Conservation (phyloP, 2,888 invertebrate genomes). For the Rhingia campestris region DNA sequence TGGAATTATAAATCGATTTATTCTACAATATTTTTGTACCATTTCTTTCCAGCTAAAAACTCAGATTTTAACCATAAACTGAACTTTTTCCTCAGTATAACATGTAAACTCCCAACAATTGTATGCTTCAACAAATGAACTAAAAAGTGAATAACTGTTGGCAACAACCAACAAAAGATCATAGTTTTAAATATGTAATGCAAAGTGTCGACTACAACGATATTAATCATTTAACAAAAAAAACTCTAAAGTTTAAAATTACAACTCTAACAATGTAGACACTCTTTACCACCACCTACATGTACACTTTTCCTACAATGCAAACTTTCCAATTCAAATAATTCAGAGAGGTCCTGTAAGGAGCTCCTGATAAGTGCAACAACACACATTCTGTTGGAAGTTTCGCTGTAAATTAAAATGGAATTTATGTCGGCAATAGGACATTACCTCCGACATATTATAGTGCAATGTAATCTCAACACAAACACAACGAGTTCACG, state of each 20-base stretch:
- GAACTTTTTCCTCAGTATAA: no score
- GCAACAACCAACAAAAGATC: no score
- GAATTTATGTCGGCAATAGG: slow-evolving; percentile 6
- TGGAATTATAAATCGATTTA: no score
- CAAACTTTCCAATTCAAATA: background rate
- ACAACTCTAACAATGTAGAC: background rate
- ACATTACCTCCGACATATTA: background rate
- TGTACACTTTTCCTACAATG: background rate
- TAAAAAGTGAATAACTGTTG: no score
- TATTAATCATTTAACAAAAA: background rate
- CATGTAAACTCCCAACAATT: no score
- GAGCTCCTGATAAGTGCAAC: background rate
- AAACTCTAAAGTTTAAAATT: background rate
- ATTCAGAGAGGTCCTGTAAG: background rate
- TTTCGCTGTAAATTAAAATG: slow-evolving; percentile 9
- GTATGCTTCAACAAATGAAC: no score
- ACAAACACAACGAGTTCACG: background rate
- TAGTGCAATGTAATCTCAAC: background rate
- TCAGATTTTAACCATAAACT: no score
- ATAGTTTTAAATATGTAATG: background rate
- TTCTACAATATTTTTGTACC: no score
- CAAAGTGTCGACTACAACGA: background rate
- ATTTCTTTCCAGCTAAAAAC: no score
- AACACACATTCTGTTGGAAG: background rate
- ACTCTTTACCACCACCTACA: background rate